phyloP scores from a whole-genome alignment of 2,113 vertebrate species.

The Neofelis nebulosa region DNA sequence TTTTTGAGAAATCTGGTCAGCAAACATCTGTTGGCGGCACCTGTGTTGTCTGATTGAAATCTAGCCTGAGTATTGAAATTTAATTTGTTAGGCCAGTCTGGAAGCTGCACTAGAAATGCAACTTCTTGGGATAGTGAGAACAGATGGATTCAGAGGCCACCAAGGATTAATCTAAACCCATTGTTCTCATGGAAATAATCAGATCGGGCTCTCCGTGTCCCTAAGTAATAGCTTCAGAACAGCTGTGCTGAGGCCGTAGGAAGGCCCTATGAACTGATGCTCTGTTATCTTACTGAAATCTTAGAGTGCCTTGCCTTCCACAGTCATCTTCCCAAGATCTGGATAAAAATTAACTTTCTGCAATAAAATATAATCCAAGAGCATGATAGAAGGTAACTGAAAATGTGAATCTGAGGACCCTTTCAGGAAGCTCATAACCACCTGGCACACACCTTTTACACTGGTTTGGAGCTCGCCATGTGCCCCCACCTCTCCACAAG shows the following conservation, averaged over 20 bases:
- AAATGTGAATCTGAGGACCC: fast-evolving
- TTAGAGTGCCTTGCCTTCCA: not conserved
- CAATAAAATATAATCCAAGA: not conserved
- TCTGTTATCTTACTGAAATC: not conserved
- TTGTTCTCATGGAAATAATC: not conserved
- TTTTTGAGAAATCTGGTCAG: not conserved
- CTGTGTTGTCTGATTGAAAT: slow-evolving; percentile 20
- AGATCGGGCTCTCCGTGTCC: not conserved
- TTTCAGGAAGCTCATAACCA: not conserved
- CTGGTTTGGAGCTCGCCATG: not conserved
- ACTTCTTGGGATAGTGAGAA: not conserved
- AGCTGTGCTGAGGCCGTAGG: not conserved
- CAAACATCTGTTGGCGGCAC: not conserved
- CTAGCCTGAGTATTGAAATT: not conserved
- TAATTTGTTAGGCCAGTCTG: slow-evolving; percentile 6
- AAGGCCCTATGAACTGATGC: no score
- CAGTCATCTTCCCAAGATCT: not conserved
- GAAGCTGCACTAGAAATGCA: not conserved
- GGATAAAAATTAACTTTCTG: not conserved
- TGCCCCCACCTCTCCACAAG: not conserved
- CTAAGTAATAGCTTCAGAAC: not conserved
- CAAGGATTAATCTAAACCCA: not conserved
- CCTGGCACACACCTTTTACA: fast-evolving
- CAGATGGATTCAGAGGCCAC: not conserved
- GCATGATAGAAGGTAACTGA: not conserved